These are phyloP conservation scores for Suricata suricatta DNA, from an alignment of 2,113 vertebrate genomes.

Conservation along the genomic window DNA sequence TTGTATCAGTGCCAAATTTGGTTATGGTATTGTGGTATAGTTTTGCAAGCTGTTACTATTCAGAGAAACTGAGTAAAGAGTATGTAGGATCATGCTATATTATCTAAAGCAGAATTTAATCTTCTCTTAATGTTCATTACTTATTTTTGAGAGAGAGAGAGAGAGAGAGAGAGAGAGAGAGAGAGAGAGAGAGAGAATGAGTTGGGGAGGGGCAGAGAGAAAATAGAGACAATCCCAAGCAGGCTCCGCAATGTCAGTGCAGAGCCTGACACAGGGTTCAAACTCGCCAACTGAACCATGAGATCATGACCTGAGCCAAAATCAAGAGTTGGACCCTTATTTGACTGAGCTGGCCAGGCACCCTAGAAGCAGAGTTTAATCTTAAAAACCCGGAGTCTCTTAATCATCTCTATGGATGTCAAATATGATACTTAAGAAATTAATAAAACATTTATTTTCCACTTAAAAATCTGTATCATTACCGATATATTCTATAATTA, in stretches of 20 bases:
- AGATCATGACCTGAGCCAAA: too few species aligned
- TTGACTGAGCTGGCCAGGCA: too few species aligned
- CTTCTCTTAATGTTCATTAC: background rate
- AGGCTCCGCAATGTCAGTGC: too few species aligned
- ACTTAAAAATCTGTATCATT: background rate
- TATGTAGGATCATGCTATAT: background rate
- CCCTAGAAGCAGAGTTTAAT: background rate
- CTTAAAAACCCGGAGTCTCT: background rate
- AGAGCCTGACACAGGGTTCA: too few species aligned
- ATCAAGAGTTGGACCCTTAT: too few species aligned
- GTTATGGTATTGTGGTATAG: background rate
- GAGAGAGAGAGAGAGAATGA: too few species aligned
- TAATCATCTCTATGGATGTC: background rate
- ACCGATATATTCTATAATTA: background rate
- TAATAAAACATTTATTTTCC: slow-evolving; percentile 1
- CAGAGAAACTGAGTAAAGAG: background rate
- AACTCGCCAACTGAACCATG: too few species aligned
- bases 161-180: too few species aligned
- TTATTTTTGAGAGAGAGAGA: too few species aligned
- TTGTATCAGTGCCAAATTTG: background rate
- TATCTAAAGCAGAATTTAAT: background rate
- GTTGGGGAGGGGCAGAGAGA: too few species aligned
- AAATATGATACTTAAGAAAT: background rate
- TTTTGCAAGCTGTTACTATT: background rate
- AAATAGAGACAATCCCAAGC: too few species aligned